Conservation (phyloP, 2,797 vertebrate species). For the Taeniopygia guttata region DNA sequence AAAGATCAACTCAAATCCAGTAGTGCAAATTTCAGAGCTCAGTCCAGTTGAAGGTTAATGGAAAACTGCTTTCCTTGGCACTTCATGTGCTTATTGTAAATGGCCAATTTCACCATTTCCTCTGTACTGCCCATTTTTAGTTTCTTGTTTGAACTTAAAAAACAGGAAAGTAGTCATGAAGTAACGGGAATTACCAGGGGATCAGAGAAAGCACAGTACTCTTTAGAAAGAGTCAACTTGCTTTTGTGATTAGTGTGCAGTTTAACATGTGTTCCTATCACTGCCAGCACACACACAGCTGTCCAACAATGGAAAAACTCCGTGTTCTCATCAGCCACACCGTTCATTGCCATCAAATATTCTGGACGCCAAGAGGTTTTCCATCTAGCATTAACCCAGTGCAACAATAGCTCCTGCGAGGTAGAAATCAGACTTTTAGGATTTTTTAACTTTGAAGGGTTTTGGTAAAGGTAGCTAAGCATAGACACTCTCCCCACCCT, state of each 20-base stretch:
- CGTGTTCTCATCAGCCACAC: background rate
- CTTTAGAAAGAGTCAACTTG: background rate
- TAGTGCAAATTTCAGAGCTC: background rate
- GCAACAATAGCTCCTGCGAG: background rate
- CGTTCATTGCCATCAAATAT: background rate
- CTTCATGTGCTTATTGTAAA: background rate
- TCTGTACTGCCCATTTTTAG: background rate
- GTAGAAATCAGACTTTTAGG: background rate
- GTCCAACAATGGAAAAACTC: background rate
- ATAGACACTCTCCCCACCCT: background rate
- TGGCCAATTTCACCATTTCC: background rate
- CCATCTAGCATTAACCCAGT: background rate
- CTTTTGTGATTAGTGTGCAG: background rate
- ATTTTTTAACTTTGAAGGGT: background rate
- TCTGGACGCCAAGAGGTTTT: background rate
- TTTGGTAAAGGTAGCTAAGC: background rate
- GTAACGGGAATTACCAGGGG: background rate
- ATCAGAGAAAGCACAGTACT: background rate
- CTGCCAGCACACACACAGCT: background rate
- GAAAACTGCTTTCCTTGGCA: background rate
- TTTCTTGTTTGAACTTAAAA: background rate
- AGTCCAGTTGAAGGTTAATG: background rate
- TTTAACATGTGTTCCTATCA: background rate
- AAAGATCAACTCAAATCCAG: background rate
- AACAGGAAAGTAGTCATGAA: background rate